phyloP scores from a whole-genome alignment of 92 coral and sea anemone species.

The Bergia sp. region DNA sequence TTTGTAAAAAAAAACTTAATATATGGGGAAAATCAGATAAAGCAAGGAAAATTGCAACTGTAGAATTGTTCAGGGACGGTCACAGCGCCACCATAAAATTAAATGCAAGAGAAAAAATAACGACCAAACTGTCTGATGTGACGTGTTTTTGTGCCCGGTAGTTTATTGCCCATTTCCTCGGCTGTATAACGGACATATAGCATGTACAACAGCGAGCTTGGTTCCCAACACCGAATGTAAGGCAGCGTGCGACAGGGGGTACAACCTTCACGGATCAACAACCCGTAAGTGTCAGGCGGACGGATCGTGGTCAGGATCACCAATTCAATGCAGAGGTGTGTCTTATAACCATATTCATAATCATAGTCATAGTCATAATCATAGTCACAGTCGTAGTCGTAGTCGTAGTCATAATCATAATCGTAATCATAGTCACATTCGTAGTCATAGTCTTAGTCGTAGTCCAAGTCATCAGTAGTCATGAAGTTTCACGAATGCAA shows the following conservation, averaged over 20 bases:
- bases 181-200: background rate
- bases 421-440: too few species aligned
- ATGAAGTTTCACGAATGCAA: too few species aligned
- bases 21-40: too few species aligned
- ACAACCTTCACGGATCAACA: slow-evolving; percentile 11
- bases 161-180: background rate
- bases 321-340: background rate
- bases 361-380: background rate
- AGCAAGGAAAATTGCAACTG: too few species aligned
- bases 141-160: background rate
- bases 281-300: background rate
- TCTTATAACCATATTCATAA: background rate
- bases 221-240: slow-evolving; percentile 14
- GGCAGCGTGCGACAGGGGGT: background rate
- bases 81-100: too few species aligned
- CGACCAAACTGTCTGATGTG: background rate
- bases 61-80: too few species aligned
- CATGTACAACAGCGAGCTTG: background rate
- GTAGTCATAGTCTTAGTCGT: too few species aligned
- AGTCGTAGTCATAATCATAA: too few species aligned
- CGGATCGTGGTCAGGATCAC: background rate
- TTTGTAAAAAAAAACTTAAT: too few species aligned
- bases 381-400: background rate
- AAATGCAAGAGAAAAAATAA: too few species aligned
- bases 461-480: too few species aligned